Percentiles rank a stretch among this genome's conserved stretches.
Evolutionary conservation across 2,113 vertebrate species (phyloP).

Genomic region (Oryzias curvinotus): DNA sequence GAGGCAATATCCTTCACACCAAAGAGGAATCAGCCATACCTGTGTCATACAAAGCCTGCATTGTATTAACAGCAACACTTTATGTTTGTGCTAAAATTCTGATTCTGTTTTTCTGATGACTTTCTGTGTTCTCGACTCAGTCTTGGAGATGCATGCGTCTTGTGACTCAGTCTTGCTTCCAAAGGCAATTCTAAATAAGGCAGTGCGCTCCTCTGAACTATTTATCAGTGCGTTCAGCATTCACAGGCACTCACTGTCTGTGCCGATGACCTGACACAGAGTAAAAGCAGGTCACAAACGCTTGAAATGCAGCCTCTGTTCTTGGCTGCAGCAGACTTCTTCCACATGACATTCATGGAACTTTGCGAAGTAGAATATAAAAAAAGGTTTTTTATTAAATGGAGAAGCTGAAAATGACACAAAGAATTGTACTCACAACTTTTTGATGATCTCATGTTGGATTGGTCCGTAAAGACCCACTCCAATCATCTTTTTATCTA

Average conservation of each 20-base stretch:
- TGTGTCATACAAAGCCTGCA: conserved; percentile 2
- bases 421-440: too few species aligned
- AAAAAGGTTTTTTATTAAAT: not conserved
- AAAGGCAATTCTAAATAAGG: conserved; percentile 66
- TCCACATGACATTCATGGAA: conserved; percentile 53
- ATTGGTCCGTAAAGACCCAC: too few species aligned
- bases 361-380: not conserved
- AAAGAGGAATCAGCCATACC: conserved; percentile 47
- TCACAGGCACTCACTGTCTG: conserved; percentile 44
- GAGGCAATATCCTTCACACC: conserved; percentile 48
- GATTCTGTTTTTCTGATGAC: conserved; percentile 58
- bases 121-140: conserved; percentile 15
- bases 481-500: too few species aligned
- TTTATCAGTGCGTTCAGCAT: conserved; percentile 31
- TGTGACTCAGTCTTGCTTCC: conserved; percentile 56
- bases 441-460: too few species aligned
- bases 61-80: conserved; percentile 45
- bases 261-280: conserved; percentile 27
- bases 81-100: conserved; percentile 37
- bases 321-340: conserved; percentile 19
- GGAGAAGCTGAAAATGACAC: not conserved
- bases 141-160: conserved; percentile 25
- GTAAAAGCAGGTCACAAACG: conserved; percentile 9
- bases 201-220: conserved; percentile 16
- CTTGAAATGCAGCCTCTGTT: conserved; percentile 46